Base-by-base conservation (phyloP, 2,888 invertebrate genomes). In the Sthenelais limicola region DNA sequence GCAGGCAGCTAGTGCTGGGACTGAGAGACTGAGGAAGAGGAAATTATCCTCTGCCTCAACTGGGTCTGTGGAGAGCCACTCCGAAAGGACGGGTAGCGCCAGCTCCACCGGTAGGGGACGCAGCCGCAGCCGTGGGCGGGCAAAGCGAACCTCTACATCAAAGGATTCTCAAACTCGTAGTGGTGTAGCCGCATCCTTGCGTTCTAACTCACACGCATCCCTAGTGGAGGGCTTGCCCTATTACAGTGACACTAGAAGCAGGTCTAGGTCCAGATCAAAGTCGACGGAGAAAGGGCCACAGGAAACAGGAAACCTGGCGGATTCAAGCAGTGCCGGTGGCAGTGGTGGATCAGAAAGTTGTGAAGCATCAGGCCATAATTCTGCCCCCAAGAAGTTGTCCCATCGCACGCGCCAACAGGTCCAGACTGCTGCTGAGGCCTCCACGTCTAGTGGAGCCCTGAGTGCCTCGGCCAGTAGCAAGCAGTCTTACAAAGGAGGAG, bases 121-220 rank as follows among this genome's bases (percentile, higher is more conserved):
- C 48, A 47, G 35, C 43, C 67, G 49, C 26, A 67, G 67, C 32
- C 67, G 49, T 30, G 48, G 58, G 47, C 48, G 58, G 30, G 56
- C n/a, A 12, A 35, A 56, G 54, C 43, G 70, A 26, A 43, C 54
- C 72, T 28, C 67, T 48, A 49, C 43, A 38, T 43, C 67, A n/a
- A 33, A 71, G 48, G 54, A 38, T 43, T 62, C 62, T 1, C 62
- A 58, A 43, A 28, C 52, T 5, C 51, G 54, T 18, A 52, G 66
- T 30, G 72, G 52, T 18, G 67, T 43, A 12, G 49, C 72, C 15
- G 71, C 73, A 18, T 49, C 75, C 21, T 70, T 76, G 21, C 47
- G 76, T 38, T 76, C 76, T 4, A 76, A 74, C 67, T 62, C 72
- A 15, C 47, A 62, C 15, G 73, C 76, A 7, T 69, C 71, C 0